Percentiles rank a stretch among this genome's conserved stretches.
Conservation (phyloP, 2,797 vertebrate genomes). For the Arrhamphus sclerolepis region DNA sequence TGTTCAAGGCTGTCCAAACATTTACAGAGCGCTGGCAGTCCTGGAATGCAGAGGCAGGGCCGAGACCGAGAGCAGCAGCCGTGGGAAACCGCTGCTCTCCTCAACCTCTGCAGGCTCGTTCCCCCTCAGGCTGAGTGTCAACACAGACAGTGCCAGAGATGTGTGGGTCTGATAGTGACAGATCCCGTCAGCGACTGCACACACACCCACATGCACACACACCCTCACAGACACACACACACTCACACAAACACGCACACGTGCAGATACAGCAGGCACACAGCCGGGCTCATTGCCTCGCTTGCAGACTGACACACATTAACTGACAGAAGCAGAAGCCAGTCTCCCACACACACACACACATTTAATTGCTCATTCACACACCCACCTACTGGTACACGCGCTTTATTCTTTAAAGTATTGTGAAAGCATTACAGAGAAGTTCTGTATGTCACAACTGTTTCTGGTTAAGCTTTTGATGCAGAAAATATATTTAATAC, state of each 20-base stretch:
- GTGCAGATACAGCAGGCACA: slow-evolving; percentile 71
- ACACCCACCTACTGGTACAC: slow-evolving; percentile 20
- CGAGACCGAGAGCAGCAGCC: slow-evolving; percentile 84
- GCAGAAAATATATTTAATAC: neutral
- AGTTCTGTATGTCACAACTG: slow-evolving; percentile 16
- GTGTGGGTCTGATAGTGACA: slow-evolving; percentile 91
- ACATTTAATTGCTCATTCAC: slow-evolving; percentile 21
- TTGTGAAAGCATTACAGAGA: slow-evolving; percentile 35
- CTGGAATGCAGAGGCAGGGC: slow-evolving; percentile 91
- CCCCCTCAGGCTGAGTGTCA: slow-evolving; percentile 90
- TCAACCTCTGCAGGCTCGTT: slow-evolving; percentile 90
- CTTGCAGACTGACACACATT: slow-evolving; percentile 78
- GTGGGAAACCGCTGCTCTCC: slow-evolving; percentile 95
- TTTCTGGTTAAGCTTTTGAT: slow-evolving; percentile 12
- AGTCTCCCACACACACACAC: slow-evolving; percentile 37
- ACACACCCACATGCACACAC: slow-evolving; percentile 20
- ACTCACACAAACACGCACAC: slow-evolving; percentile 18
- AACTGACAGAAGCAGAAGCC: slow-evolving; percentile 78
- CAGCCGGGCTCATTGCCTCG: slow-evolving; percentile 75
- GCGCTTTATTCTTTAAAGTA: slow-evolving; percentile 19
- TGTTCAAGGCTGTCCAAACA: slow-evolving; percentile 98
- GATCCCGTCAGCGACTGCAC: slow-evolving; percentile 84
- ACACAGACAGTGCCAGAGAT: slow-evolving; percentile 93
- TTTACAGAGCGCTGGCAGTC: slow-evolving; percentile 93
- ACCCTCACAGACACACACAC: slow-evolving; percentile 12